Percentiles rank a stretch among this genome's conserved stretches.
These are phyloP conservation scores for Pseudomugil tenellus DNA, from an alignment of 2,797 vertebrate species.

Conservation along the genomic window DNA sequence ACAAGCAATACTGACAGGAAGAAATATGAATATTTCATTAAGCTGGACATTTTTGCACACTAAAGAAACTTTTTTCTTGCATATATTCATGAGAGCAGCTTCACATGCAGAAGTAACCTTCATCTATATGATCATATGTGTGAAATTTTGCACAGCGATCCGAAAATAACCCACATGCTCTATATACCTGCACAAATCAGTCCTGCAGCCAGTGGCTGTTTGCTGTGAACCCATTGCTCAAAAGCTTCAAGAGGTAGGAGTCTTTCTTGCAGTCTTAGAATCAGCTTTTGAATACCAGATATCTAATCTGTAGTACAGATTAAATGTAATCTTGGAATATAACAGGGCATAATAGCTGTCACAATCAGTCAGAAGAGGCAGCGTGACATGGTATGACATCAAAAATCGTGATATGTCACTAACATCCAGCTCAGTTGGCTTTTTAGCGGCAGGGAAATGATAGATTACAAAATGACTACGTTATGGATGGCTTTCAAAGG, in stretches of 20 bases:
- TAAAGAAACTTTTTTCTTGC: not conserved
- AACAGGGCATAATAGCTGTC: not conserved
- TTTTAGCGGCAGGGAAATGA: constrained; percentile 26
- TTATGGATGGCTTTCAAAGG: constrained; percentile 12
- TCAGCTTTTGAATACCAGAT: not conserved
- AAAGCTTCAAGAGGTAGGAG: constrained; percentile 7
- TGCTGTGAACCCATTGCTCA: not conserved
- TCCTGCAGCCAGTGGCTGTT: constrained; percentile 3
- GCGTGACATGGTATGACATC: constrained; percentile 10
- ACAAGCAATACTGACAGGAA: not conserved
- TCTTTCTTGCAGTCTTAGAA: too few species aligned
- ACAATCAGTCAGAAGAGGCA: not conserved
- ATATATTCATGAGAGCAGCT: not conserved
- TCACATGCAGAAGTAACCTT: constrained; percentile 9
- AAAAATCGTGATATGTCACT: constrained; percentile 27
- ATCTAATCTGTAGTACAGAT: not conserved
- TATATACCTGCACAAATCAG: constrained; percentile 26
- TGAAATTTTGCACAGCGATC: not conserved
- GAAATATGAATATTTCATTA: not conserved
- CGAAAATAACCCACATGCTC: constrained; percentile 21
- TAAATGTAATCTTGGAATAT: not conserved
- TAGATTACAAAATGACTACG: constrained; percentile 18
- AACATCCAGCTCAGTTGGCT: constrained; percentile 18
- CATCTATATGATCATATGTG: constrained; percentile 9
- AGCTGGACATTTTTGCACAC: not conserved